Evolutionary conservation across 2,797 vertebrate species (phyloP), one percentile per base, ranked within the genome.

Genomic region (Vespertilio murinus): DNA sequence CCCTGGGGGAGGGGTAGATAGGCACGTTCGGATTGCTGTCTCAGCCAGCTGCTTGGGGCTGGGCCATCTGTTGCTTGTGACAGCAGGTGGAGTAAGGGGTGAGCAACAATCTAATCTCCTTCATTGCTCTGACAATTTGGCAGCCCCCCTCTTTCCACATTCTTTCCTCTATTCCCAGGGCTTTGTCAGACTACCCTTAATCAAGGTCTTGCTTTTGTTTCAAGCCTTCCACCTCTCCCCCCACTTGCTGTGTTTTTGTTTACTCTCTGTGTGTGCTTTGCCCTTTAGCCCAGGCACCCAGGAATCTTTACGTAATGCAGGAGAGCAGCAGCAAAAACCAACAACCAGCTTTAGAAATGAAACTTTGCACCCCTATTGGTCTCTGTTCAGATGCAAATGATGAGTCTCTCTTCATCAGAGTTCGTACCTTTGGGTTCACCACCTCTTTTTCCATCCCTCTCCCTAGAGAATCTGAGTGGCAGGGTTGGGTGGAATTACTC

Each of bases 351-450:
- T 93, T 28, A 90, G 70, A 93, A 95, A 82, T 59, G 83, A 91
- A 95, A 93, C 77, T 87, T 80, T 91, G 94, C 40, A 81, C 67
- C 25, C n/a, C 42, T 64, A 20, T 88, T 71, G 17, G 33, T 94
- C 22, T 91, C 74, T 93, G 42, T 96, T 94, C 23, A 93, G 38
- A 95, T 95, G 64, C 79, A 94, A 67, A 88, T 93, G 64, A 70
- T 59, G 49, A 80, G 11, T 56, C 64, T 93, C 28, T 64, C 49
- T 75, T 74, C n/a, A 13, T 71, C 35, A 45, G 78, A 80, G 35
- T 83, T 77, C 87, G 65, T 94, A 70, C 59, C 69, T 93, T 77
- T 78, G 49, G 40, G 52, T 84, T 95, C 25, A 70, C 56, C 52
- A 38, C 12, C 14, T 35, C 2, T 28, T 84, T 95, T 93, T 49